These are phyloP conservation scores for Anastrepha obliqua DNA, from an alignment of 1,140 invertebrate species.

Conservation along the genomic window DNA sequence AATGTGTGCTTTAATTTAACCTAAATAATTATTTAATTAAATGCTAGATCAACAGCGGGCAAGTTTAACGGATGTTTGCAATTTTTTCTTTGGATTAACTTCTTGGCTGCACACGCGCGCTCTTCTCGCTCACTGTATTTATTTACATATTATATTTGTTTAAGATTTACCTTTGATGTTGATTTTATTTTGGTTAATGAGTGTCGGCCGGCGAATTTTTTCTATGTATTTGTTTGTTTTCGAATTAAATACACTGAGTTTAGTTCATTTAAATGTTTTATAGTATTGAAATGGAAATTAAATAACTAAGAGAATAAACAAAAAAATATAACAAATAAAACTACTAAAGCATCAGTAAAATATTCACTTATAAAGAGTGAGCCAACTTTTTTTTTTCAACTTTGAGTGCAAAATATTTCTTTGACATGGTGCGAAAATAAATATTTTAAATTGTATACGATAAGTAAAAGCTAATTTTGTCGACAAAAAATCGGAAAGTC, in stretches of 20 bases:
- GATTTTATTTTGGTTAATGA: neutral
- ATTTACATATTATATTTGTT: slow-evolving; percentile 30
- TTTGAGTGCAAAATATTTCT: too few species aligned
- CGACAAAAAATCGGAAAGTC: too few species aligned
- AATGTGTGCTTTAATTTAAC: too few species aligned
- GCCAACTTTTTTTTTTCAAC: too few species aligned
- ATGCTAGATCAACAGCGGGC: neutral
- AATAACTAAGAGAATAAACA: slow-evolving; percentile 37
- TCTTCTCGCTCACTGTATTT: slow-evolving; percentile 9
- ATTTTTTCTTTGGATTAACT: neutral
- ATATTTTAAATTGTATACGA: too few species aligned
- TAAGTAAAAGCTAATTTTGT: too few species aligned
- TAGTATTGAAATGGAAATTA: slow-evolving; percentile 10
- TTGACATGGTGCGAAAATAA: too few species aligned
- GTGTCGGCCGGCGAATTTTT: neutral
- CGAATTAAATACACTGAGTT: neutral
- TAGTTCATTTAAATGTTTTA: slow-evolving; percentile 29
- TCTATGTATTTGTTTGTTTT: slow-evolving; percentile 8
- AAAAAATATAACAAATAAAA: neutral
- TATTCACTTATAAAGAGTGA: too few species aligned
- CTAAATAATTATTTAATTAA: neutral
- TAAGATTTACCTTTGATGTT: slow-evolving; percentile 38
- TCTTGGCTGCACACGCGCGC: slow-evolving; percentile 8
- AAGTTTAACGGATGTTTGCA: neutral
- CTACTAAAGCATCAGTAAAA: too few species aligned